A percentile compares a stretch with the other conserved stretches of the same genome.
Conservation (phyloP, 2,888 invertebrate species). For the Apamea epomidion region DNA sequence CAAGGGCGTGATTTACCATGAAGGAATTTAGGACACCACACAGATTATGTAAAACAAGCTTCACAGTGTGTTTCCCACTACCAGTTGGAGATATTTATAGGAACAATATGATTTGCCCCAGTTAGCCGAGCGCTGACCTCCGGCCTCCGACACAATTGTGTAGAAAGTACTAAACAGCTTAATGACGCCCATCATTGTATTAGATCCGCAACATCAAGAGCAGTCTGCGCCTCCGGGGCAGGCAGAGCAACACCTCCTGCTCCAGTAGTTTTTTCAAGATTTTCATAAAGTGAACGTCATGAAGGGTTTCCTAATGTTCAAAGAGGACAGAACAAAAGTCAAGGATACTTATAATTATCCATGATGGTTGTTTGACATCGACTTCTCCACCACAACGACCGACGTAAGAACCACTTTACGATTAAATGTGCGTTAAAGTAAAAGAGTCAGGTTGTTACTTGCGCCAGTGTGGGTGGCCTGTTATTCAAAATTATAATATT, state of each 20-base stretch:
- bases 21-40: slow-evolving; percentile 1
- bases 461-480: slow-evolving; percentile 22
- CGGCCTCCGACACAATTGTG: slow-evolving; percentile 46
- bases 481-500: slow-evolving; percentile 20
- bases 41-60: slow-evolving; percentile 21
- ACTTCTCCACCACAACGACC: background rate
- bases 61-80: slow-evolving; percentile 13
- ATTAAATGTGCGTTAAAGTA: slow-evolving; percentile 3
- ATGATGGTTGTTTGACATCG: background rate
- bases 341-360: background rate
- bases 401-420: background rate
- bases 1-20: background rate
- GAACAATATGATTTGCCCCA: slow-evolving; percentile 43
- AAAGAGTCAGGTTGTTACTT: background rate
- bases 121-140: slow-evolving; percentile 51
- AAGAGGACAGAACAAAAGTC: background rate
- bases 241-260: background rate
- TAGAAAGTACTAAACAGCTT: slow-evolving; percentile 56
- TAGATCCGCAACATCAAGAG: slow-evolving; percentile 56
- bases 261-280: background rate
- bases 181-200: slow-evolving; percentile 52
- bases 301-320: background rate
- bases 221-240: slow-evolving; percentile 44
- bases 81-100: slow-evolving; percentile 37
- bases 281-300: no score